Base-by-base conservation (phyloP, 2,113 vertebrate genomes). In the Neotoma lepida region DNA sequence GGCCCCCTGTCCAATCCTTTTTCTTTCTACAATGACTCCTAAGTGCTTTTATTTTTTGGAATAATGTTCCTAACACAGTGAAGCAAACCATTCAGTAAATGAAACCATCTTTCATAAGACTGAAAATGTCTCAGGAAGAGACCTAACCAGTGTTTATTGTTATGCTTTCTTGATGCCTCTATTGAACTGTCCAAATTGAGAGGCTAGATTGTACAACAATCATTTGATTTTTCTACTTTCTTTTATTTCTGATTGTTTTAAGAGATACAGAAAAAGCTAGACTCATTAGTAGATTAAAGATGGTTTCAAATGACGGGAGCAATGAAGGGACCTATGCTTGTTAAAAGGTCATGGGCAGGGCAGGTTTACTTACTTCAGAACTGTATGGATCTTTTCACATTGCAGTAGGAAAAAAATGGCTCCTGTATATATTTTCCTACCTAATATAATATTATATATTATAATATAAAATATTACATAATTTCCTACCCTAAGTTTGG, bases 31-130 rank as follows among this genome's bases (percentile, higher is more conserved):
- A 66, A 49, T 28, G 2, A n/a, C 26, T 46, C 20, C 61, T 66
- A 44, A 33, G 28, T n/a, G 88, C 82, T 86, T 89, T 81, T 46
- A n/a, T n/a, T 18, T 76, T 94, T 85, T 41, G 64, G n/a, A 82
- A 39, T 88, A 85, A 93, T 71, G 73, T 81, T 92, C 35, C 86
- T 80, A 80, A 9, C 35, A 66, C 4, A 94, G 86, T 51, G n/a
- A 90, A 86, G 64, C 4, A 76, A 92, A 56, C 22, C 18, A n/a
- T 39, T 46, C 8, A 70, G 51, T 58, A 91, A 78, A 89, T 20
- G 58, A 77, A 90, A 78, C 10, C 14, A 74, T 15, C 0, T 28
- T 91, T 89, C 66, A 88, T 6, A 26, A 95, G 20, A 61, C 15
- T 74, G 15, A 68, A 61, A 61, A 44, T 58, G 41, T 89, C 56